These are phyloP conservation scores for Amblyteles armatorius DNA, from an alignment of 2,888 invertebrate species.

Conservation along the genomic window DNA sequence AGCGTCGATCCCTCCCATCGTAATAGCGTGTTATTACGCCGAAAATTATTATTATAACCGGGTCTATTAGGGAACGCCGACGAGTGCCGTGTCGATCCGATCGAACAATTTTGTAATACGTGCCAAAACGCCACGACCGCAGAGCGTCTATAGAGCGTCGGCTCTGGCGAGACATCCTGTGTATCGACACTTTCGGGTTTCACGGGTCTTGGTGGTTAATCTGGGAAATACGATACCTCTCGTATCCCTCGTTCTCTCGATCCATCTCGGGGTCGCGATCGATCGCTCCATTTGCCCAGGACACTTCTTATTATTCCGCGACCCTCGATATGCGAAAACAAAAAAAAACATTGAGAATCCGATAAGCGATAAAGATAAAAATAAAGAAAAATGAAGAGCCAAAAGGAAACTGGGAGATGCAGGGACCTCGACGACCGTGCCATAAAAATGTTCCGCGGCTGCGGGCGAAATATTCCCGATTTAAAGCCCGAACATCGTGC, in stretches of 20 bases:
- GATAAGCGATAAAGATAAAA: not conserved
- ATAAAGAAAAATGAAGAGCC: not conserved
- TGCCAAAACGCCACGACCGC: slow-evolving; percentile 41
- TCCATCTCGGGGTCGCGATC: not conserved
- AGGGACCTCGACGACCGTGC: not conserved
- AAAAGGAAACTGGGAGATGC: not conserved
- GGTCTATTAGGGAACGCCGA: slow-evolving; percentile 74
- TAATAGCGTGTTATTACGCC: slow-evolving; percentile 81
- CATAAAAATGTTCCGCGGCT: not conserved
- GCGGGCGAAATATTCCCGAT: not conserved
- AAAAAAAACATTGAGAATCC: not conserved
- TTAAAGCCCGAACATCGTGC: slow-evolving; percentile 6
- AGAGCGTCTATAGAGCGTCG: too few relatives aligned
- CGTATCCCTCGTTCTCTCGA: not conserved
- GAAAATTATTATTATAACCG: slow-evolving; percentile 80
- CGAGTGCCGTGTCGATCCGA: slow-evolving; percentile 73
- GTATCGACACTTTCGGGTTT: slow-evolving; percentile 2
- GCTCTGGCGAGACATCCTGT: not conserved
- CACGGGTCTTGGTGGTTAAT: not conserved
- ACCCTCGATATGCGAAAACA: not conserved
- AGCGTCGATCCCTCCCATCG: slow-evolving; percentile 70
- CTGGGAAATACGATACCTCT: not conserved
- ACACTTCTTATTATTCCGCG: not conserved
- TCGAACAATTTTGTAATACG: slow-evolving; percentile 76
- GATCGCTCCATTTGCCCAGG: not conserved